These are phyloP conservation scores for Eupithecia tripunctaria DNA, from an alignment of 2,888 invertebrate genomes.

Conservation along the genomic window DNA sequence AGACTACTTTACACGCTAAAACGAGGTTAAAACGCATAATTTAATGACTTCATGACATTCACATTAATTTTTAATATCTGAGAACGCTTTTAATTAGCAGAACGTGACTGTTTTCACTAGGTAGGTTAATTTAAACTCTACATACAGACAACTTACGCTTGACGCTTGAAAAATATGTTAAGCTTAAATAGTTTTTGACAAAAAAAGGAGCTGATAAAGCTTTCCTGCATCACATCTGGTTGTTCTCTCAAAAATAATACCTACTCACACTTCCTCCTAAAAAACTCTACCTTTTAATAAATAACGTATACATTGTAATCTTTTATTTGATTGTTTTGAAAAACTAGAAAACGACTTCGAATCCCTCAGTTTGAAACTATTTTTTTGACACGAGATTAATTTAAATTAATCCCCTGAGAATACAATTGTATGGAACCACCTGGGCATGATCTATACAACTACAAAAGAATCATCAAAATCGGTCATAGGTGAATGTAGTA, in stretches of 20 bases:
- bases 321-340: too few relatives aligned
- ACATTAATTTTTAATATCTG: conserved; percentile 45
- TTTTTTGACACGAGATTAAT: too few relatives aligned
- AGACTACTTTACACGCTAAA: conserved; percentile 45
- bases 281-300: background rate
- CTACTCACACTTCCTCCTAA: too few relatives aligned
- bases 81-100: conserved; percentile 48
- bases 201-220: background rate
- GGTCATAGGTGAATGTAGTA: too few relatives aligned
- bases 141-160: background rate
- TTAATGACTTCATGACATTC: conserved; percentile 45
- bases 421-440: too few relatives aligned
- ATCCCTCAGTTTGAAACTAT: too few relatives aligned
- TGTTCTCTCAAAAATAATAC: background rate
- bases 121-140: background rate
- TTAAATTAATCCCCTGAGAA: too few relatives aligned
- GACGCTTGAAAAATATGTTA: background rate
- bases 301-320: background rate
- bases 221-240: background rate
- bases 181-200: background rate
- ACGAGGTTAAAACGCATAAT: conserved; percentile 46
- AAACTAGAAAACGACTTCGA: too few relatives aligned
- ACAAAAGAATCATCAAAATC: too few relatives aligned
- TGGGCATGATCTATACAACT: too few relatives aligned
- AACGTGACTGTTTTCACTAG: conserved; percentile 45